phyloP scores from a whole-genome alignment of 2,797 vertebrate genomes.

The Eutrigla gurnardus region DNA sequence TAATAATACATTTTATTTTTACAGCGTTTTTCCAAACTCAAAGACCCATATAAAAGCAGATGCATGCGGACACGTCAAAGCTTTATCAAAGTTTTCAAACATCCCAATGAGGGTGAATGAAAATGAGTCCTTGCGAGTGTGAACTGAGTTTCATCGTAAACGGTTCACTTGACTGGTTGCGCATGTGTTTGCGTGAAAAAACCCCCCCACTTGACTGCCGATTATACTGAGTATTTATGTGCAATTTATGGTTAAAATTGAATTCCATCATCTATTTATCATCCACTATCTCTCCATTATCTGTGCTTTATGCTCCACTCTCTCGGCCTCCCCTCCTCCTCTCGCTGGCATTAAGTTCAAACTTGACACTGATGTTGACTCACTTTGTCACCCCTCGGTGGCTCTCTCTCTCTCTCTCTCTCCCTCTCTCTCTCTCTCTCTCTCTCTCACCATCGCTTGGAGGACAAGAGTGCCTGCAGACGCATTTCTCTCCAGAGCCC shows the following conservation, averaged over 20 bases:
- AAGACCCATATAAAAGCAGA: neutral
- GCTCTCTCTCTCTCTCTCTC: constrained; percentile 69
- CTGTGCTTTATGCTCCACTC: constrained; percentile 78
- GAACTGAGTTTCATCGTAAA: constrained; percentile 15
- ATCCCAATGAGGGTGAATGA: constrained; percentile 1
- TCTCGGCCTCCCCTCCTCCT: constrained; percentile 80
- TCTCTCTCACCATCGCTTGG: constrained; percentile 74
- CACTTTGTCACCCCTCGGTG: constrained; percentile 86
- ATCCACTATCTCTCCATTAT: constrained; percentile 80
- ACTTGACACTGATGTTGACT: constrained; percentile 90
- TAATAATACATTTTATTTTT: neutral
- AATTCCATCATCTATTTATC: constrained; percentile 76
- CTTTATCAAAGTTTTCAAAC: constrained; percentile 35
- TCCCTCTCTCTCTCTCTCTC: constrained; percentile 45
- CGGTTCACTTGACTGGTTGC: constrained; percentile 13
- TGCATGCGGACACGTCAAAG: neutral
- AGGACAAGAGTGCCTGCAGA: constrained; percentile 86
- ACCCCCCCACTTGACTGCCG: constrained; percentile 24
- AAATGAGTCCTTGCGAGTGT: neutral
- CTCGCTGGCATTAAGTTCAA: constrained; percentile 88
- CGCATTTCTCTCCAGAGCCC: constrained; percentile 82
- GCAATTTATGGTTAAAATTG: constrained; percentile 67
- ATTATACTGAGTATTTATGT: constrained; percentile 47
- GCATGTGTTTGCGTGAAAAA: constrained; percentile 29
- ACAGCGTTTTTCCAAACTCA: neutral